Conservation (phyloP, 2,113 vertebrate genomes). For the Acrocephalus kingi region DNA sequence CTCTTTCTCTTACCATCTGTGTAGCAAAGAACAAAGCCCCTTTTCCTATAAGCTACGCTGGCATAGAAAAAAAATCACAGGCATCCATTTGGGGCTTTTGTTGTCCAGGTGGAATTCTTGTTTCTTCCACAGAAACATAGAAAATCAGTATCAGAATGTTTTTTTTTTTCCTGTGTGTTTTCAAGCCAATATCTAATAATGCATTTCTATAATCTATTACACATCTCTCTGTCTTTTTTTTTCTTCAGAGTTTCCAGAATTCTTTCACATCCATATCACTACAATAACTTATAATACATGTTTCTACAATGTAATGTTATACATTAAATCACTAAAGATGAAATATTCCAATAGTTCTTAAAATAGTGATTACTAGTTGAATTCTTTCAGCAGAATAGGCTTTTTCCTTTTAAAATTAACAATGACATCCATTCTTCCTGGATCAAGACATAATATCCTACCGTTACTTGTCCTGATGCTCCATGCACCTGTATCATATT, state of each 20-base stretch:
- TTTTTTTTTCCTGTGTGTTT: not conserved
- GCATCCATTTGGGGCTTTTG: conserved; percentile 35
- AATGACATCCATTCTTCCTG: not conserved
- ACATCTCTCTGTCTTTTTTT: not conserved
- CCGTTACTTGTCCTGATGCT: not conserved
- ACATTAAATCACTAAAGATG: not conserved
- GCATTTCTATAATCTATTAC: not conserved
- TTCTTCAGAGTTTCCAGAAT: not conserved
- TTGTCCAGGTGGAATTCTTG: conserved; percentile 21
- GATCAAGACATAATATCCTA: not conserved
- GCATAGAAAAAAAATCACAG: conserved; percentile 42
- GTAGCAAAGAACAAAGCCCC: conserved; percentile 73
- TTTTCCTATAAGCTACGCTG: not conserved
- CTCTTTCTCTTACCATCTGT: conserved; percentile 69
- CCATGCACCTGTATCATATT: not conserved
- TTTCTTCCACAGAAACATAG: not conserved
- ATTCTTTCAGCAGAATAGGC: not conserved
- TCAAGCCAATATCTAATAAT: not conserved
- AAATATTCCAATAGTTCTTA: not conserved
- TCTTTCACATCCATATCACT: not conserved
- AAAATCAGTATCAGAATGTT: not conserved
- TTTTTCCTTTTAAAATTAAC: not conserved
- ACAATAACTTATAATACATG: not conserved
- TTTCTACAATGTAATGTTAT: not conserved
- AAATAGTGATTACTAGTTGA: not conserved